Base-by-base conservation (phyloP, 2,797 vertebrate species). In the Botia kubotai region DNA sequence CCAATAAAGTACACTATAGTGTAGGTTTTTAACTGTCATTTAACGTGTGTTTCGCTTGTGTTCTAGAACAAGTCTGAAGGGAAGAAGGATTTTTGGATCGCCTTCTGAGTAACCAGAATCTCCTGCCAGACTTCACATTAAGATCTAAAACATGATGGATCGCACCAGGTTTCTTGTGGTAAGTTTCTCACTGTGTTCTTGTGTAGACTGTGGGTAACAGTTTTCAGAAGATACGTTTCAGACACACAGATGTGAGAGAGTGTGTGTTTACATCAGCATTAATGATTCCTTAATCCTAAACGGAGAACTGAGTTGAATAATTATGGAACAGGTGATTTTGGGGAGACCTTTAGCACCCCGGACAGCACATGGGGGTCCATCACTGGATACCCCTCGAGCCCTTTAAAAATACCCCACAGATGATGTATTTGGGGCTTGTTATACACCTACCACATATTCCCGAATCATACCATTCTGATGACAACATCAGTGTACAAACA, bases 301-400 rank as follows among this genome's bases (percentile, higher is more conserved):
- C 39, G 8, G 8, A 43, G 0, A 43, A 43, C 6, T 43, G 39
- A 43, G 23, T 26, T 26, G 23, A 26, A 26, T 26, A 26, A 10
- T 26, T 11, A 14, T 52, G 23, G 58, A 17, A 23, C 21, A 26
- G 4, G 5, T 39, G 29, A 12, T 23, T 68, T 55, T 63, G 4
- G 53, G 48, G 48, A 7, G 10, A 16, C 52, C 26, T 86, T 83
- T 80, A 82, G 73, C 26, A 80, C 82, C 85, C 77, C 57, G 80
- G 36, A 39, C 36, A 39, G 80, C 72, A 43, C 60, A 46, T 62
- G 60, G 11, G 46, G 4, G 21, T 29, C 12, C 11, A 16, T 6
- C 12, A 5, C n/a, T 3, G 2, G 29, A 36, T 5, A 73, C 16
- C 23, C 21, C 53, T 55, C 11, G 11, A 21, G 13, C 26, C 60